phyloP scores from a whole-genome alignment of 2,797 vertebrate genomes.

The Poecile montanus region DNA sequence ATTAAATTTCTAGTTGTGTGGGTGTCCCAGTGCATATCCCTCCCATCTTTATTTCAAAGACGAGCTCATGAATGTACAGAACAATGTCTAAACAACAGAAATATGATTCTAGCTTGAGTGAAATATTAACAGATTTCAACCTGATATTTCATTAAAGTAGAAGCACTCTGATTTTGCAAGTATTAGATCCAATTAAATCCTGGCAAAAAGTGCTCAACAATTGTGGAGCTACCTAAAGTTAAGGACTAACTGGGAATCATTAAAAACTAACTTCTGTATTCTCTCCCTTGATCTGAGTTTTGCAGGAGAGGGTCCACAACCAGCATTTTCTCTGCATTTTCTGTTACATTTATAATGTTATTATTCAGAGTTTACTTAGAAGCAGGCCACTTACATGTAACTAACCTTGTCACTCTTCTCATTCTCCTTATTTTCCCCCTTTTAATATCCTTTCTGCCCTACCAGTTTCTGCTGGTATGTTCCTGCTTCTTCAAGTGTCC shows the following conservation, averaged over 20 bases:
- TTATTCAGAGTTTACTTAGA: background rate
- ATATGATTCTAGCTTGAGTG: background rate
- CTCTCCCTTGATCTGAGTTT: background rate
- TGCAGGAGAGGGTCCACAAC: background rate
- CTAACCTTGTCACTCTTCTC: background rate
- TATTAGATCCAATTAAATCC: background rate
- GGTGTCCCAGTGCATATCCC: background rate
- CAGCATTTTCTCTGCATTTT: background rate
- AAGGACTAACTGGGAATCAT: background rate
- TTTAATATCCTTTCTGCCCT: background rate
- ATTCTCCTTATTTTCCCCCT: background rate
- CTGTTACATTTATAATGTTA: background rate
- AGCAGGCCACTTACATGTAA: background rate
- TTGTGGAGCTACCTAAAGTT: background rate
- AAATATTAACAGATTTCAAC: background rate
- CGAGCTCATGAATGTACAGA: background rate
- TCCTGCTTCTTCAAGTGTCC: background rate
- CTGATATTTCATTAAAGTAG: background rate
- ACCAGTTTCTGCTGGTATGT: background rate
- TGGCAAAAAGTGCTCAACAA: background rate
- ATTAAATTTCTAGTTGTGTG: background rate
- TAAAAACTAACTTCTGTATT: background rate
- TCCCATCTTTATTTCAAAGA: background rate
- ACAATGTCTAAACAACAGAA: background rate
- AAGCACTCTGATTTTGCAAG: background rate